Conservation (phyloP, 1,140 invertebrate genomes). For the Pentalonia nigronervosa region DNA sequence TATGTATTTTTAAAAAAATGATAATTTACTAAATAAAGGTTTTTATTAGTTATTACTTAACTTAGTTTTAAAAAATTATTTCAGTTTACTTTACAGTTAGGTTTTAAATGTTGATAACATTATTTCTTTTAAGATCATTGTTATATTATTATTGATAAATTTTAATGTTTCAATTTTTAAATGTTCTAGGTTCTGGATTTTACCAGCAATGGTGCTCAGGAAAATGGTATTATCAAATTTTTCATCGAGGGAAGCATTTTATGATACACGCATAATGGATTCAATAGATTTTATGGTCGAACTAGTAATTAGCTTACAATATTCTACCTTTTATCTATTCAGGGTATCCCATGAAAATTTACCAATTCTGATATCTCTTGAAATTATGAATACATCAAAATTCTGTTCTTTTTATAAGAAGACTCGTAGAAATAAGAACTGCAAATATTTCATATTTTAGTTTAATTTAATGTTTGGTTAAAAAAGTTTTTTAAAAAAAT, state of each 20-base stretch:
- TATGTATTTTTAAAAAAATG: neutral
- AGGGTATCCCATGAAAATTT: too few species aligned
- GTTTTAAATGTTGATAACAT: neutral
- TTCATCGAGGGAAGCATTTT: constrained; percentile 67
- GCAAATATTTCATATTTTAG: too few species aligned
- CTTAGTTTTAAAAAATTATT: neutral
- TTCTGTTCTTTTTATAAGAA: too few species aligned
- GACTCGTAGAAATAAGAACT: too few species aligned
- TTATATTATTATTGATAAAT: neutral
- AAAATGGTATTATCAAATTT: constrained; percentile 92
- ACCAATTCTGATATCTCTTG: too few species aligned
- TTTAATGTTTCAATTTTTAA: neutral
- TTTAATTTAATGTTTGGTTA: too few species aligned
- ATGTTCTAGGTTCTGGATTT: constrained; percentile 80
- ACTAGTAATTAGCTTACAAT: constrained; percentile 69
- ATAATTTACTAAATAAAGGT: neutral
- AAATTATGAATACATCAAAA: too few species aligned
- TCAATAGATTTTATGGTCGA: constrained; percentile 92
- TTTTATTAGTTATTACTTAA: neutral
- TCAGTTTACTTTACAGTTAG: neutral
- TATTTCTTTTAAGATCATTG: neutral
- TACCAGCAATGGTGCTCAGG: constrained; percentile 84
- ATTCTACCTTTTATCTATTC: neutral
- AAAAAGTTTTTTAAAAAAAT: too few species aligned
- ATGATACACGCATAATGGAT: constrained; percentile 80